These are phyloP conservation scores for Bergia puertoricense DNA, from an alignment of 92 coral and sea anemone species.

Conservation along the genomic window DNA sequence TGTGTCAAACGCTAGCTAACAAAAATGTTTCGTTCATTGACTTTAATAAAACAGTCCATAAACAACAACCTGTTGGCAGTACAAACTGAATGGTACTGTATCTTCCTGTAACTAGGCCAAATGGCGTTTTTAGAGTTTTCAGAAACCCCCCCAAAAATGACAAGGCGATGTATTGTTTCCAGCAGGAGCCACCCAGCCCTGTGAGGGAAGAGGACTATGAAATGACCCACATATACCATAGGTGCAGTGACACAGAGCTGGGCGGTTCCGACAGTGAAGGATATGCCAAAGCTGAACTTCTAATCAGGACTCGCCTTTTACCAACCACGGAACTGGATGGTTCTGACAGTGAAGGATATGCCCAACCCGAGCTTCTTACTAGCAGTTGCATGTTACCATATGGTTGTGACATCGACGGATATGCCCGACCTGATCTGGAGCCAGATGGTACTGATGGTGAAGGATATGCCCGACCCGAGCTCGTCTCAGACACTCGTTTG, in stretches of 20 bases:
- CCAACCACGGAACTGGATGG: background rate
- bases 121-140: background rate
- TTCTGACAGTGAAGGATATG: conserved; percentile 12
- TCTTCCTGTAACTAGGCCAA: background rate
- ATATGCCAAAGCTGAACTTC: conserved; percentile 8
- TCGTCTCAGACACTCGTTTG: background rate
- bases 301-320: background rate
- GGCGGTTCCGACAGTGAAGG: conserved; percentile 21
- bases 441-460: background rate
- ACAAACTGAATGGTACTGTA: no score
- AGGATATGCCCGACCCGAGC: conserved; percentile 5
- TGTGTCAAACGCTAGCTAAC: no score
- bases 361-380: background rate
- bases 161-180: background rate
- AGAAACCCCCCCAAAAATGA: background rate
- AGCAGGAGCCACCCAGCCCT: background rate
- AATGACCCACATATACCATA: conserved; percentile 29
- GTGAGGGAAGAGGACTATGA: conserved; percentile 12
- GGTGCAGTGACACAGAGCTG: conserved; percentile 3
- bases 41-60: no score
- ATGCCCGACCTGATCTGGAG: conserved; percentile 1
- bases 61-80: no score
- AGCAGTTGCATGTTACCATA: background rate
- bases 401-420: conserved; percentile 12
- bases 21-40: no score